Conservation (phyloP, 2,888 invertebrate genomes). For the Patella depressa region DNA sequence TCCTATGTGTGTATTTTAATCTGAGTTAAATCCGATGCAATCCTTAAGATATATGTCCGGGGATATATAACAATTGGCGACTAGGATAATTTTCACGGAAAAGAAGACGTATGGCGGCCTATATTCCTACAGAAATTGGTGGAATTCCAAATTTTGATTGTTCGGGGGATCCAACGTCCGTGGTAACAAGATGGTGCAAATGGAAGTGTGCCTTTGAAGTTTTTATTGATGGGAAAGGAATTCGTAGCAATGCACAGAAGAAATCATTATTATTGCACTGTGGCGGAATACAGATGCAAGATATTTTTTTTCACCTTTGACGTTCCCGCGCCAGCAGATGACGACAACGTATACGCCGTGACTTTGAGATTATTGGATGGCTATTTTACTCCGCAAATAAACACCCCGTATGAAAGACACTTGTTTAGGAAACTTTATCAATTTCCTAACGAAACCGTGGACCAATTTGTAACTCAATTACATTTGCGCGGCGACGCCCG, state of each 20-base stretch:
- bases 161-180: too few relatives aligned
- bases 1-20: too few relatives aligned
- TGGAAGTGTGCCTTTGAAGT: too few relatives aligned
- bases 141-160: too few relatives aligned
- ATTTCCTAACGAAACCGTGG: slow-evolving; percentile 10
- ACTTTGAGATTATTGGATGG: background rate
- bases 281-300: too few relatives aligned
- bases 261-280: too few relatives aligned
- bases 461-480: slow-evolving; percentile 16
- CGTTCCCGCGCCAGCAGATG: background rate
- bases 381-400: slow-evolving; percentile 12
- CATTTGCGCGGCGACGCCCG: background rate
- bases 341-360: background rate
- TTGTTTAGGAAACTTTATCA: slow-evolving; percentile 16
- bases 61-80: background rate
- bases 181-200: too few relatives aligned
- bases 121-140: too few relatives aligned
- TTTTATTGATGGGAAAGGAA: too few relatives aligned
- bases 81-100: background rate
- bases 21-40: too few relatives aligned
- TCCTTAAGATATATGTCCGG: background rate
- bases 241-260: too few relatives aligned
- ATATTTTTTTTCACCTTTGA: background rate
- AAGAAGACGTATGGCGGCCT: too few relatives aligned
- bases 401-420: slow-evolving; percentile 14